Evolutionary conservation across 1,140 invertebrate genomes (phyloP), one percentile per base, ranked within the genome.

Genomic region (Cyrtorhinus lividipennis): DNA sequence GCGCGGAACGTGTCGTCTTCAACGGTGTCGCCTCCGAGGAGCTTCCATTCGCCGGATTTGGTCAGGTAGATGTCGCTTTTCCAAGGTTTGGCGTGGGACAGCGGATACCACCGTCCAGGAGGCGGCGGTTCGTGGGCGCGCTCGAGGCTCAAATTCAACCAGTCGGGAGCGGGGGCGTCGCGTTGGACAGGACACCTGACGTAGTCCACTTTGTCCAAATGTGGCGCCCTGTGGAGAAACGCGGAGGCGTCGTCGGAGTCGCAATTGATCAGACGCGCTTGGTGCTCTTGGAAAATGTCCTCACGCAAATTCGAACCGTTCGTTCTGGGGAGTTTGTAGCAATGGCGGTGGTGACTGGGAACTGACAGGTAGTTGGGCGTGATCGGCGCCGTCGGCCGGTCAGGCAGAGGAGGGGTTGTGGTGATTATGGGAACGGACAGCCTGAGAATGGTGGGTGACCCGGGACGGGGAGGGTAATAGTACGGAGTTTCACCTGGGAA

Each of bases 221-320:
- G 10, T 12, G 22, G 2, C 1, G 15, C 23, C 25, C 64, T 48
- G 5, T 63, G 44, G 24, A 65, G 24, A 44, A 62, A 59, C 24
- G 64, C 64, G 18, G 58, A 62, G 10, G 69, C 69, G 62, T 70
- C 69, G 59, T 70, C 69, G 10, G 64, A 63, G 59, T 70, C 69
- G 56, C 68, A 69, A 56, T 70, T 67, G 22, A 70, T 61, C 12
- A 70, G 56, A 24, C 66, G 65, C 3, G 69, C 68, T 59, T 70
- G 69, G 38, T 70, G 68, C 59, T 70, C 63, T 65, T 70, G 69
- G 56, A 70, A 68, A 20, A 70, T 66, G 57, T 70, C 68, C 59
- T 70, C 69, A 38, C 65, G 66, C 1, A 69, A 57, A 59, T 66
- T 66, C 24, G 67, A 46, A 26, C 69, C 65, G 57, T 65, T 66